Evolutionary conservation across 2,113 vertebrate species (phyloP).

Genomic region (Oriolus oriolus): DNA sequence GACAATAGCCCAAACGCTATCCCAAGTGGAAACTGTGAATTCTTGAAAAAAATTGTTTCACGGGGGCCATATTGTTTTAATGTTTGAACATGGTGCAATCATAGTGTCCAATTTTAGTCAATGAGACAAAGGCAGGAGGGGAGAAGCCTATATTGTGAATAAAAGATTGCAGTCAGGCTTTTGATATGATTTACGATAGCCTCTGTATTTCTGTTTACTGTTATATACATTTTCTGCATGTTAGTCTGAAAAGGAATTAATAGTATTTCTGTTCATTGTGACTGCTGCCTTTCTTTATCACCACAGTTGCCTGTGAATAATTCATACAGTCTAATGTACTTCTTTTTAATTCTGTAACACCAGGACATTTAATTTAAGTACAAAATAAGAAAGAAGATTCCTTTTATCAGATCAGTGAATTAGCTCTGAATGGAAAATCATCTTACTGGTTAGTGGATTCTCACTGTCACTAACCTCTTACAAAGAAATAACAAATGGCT

Average conservation of each 20-base stretch:
- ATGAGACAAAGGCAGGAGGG: neutral
- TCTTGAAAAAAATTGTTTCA: neutral
- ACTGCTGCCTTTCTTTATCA: slow-evolving; percentile 32
- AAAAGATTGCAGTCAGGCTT: neutral
- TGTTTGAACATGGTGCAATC: neutral
- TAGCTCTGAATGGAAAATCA: slow-evolving; percentile 49
- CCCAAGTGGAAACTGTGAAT: neutral
- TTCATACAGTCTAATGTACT: slow-evolving; percentile 47
- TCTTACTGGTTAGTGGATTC: slow-evolving; percentile 27
- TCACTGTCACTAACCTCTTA: neutral
- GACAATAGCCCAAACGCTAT: neutral
- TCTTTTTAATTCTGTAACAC: slow-evolving; percentile 55
- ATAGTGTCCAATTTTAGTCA: neutral
- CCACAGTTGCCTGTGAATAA: slow-evolving; percentile 55
- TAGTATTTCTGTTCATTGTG: slow-evolving; percentile 25
- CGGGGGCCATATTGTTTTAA: neutral
- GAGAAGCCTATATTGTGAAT: neutral
- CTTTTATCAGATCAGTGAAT: slow-evolving; percentile 54
- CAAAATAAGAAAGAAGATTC: slow-evolving; percentile 52
- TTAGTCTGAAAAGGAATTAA: slow-evolving; percentile 54
- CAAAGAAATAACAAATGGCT: neutral
- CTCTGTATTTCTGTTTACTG: neutral
- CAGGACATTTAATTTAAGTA: slow-evolving; percentile 48
- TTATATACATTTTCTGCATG: neutral
- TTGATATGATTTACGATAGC: neutral